Base-by-base conservation (phyloP, 2,888 invertebrate genomes). In the Nemurella pictetii region DNA sequence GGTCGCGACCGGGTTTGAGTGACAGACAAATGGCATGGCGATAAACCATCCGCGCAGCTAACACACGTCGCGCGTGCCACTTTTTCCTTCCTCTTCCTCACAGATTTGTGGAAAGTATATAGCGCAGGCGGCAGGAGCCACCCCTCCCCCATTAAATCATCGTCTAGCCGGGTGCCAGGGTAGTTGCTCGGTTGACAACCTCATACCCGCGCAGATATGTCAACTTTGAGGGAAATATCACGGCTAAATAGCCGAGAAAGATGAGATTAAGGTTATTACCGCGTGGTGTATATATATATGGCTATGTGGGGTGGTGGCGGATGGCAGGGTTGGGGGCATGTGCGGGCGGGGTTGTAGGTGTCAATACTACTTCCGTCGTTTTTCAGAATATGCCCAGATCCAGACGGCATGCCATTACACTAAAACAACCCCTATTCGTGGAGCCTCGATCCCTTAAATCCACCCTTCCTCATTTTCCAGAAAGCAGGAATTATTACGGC, bases 331-430 rank as follows among this genome's bases (percentile, higher is more conserved):
- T n/a, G 74, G 15, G 30, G 84, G 32, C 35, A 32, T 32, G 36
- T 25, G 77, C 15, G 35, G 55, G 80, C 35, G 81, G 73, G 72
- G 75, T 81, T 77, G 36, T 32, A 85, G 55, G 81, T 84, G 85
- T 84, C 80, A 84, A 84, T 84, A 74, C 29, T 83, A 85, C 85
- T 84, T 85, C 85, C 84, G 85, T 84, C 75, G 35, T 82, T 72
- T 84, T 83, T 74, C 81, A 85, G 25, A 85, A 75, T 75, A 28
- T 27, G 28, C 26, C 7, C 84, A 82, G 55, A 85, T 72, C 85
- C 85, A 85, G 85, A 85, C 85, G 75, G 81, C 25, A 81, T 85
- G 82, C 80, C 30, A 32, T 30, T 30, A 30, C 29, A 80, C 20
- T n/a, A 30, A 28, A 32, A 27, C 30, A 80, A 20, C 80, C 80